Percentiles rank a stretch among this genome's conserved stretches.
phyloP scores from a whole-genome alignment of 2,888 invertebrate genomes.

The Petrolisthes manimaculis region DNA sequence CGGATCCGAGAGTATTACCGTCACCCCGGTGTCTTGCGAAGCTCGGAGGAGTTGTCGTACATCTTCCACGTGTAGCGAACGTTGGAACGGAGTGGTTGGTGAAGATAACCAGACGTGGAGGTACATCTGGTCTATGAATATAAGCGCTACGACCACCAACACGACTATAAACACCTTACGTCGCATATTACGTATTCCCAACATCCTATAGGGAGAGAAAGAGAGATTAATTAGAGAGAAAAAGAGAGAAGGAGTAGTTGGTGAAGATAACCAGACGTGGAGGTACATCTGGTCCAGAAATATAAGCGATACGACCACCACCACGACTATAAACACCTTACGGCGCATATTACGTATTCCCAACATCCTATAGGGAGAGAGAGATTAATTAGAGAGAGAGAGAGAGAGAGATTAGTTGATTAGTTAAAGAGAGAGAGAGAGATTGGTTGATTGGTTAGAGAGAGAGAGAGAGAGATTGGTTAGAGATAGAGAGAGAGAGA shows the following conservation, averaged over 20 bases:
- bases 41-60: conserved; percentile 51
- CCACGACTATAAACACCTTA: conserved; percentile 35
- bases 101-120: conserved; percentile 46
- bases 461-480: too few relatives aligned
- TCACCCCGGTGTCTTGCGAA: conserved; percentile 32
- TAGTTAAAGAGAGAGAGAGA: not conserved
- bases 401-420: not conserved
- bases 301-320: conserved; percentile 30
- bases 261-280: conserved; percentile 41
- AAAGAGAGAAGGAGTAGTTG: conserved; percentile 36
- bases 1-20: conserved; percentile 53
- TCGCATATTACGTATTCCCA: conserved; percentile 39
- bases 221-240: too few relatives aligned
- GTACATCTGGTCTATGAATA: conserved; percentile 52
- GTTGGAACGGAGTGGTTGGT: conserved; percentile 36
- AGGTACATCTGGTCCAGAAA: conserved; percentile 56
- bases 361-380: too few relatives aligned
- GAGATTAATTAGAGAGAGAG: not conserved
- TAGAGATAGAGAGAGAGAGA: conserved; percentile 23
- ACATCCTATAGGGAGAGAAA: too few relatives aligned
- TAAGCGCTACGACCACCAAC: conserved; percentile 27
- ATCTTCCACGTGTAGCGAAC: conserved; percentile 52
- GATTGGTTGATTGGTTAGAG: not conserved
- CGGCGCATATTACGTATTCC: conserved; percentile 41
- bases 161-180: conserved; percentile 37